These are phyloP conservation scores for Apotomis betuletana DNA, from an alignment of 2,888 invertebrate species.

Conservation along the genomic window DNA sequence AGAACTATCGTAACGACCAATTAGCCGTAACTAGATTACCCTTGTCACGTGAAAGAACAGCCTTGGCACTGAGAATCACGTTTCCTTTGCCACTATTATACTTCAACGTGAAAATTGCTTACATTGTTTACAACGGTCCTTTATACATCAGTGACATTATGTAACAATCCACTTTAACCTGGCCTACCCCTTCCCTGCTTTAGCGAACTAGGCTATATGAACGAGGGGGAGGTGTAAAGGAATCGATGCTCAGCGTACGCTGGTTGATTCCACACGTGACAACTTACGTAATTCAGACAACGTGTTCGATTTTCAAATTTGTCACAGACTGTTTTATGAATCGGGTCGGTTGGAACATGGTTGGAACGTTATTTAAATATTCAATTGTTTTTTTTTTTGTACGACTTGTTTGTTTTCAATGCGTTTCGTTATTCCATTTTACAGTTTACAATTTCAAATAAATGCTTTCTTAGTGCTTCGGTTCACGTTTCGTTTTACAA, in stretches of 20 bases:
- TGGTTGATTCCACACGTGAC: constrained; percentile 31
- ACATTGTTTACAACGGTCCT: constrained; percentile 27
- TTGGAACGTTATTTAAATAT: constrained; percentile 29
- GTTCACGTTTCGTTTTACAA: neutral
- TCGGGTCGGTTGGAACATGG: constrained; percentile 21
- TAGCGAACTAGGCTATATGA: too few relatives aligned
- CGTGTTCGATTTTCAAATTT: constrained; percentile 40
- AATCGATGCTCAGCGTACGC: neutral
- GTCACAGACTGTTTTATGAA: constrained; percentile 31
- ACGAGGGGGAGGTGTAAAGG: neutral
- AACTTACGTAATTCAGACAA: constrained; percentile 35
- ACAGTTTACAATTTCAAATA: neutral
- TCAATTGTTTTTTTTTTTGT: constrained; percentile 2
- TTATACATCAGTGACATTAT: constrained; percentile 21
- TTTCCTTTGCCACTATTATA: constrained; percentile 24
- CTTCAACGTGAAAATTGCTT: constrained; percentile 29
- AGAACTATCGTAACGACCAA: constrained; percentile 26
- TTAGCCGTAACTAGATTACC: constrained; percentile 38
- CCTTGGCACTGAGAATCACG: constrained; percentile 40
- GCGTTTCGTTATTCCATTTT: neutral
- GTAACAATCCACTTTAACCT: neutral
- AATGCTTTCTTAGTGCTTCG: neutral
- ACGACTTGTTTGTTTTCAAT: neutral
- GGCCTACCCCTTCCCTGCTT: constrained; percentile 2
- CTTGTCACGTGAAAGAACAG: constrained; percentile 30